Percentiles rank a stretch among this genome's conserved stretches.
Conservation (phyloP, 2,797 vertebrate species). For the Chiloscyllium punctatum region DNA sequence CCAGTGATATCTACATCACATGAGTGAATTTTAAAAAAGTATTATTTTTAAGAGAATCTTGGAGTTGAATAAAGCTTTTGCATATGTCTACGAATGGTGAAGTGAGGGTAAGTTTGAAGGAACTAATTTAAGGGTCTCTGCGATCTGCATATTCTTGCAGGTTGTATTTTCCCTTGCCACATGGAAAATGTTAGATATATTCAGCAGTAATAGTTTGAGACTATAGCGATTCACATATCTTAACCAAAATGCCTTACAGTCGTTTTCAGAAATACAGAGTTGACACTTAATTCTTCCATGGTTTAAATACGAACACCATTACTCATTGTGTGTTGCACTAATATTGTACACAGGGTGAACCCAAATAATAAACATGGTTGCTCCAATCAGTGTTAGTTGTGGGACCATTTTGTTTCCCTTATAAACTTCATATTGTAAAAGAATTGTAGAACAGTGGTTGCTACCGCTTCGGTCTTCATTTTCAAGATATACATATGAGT, state of each 20-base stretch:
- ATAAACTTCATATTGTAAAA: neutral
- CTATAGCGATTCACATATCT: neutral
- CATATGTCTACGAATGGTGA: neutral
- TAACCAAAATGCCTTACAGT: neutral
- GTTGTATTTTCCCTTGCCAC: neutral
- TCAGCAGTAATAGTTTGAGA: neutral
- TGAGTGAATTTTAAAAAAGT: neutral
- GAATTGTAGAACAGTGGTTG: neutral
- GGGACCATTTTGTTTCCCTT: neutral
- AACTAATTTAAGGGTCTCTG: neutral
- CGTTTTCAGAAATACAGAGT: neutral
- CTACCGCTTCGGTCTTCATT: neutral
- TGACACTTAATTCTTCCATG: neutral
- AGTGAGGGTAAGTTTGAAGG: neutral
- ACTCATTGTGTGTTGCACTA: neutral
- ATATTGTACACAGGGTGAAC: neutral
- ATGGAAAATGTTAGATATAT: neutral
- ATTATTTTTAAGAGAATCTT: neutral
- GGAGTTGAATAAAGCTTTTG: neutral
- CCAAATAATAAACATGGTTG: neutral
- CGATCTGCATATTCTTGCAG: neutral
- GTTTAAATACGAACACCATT: neutral
- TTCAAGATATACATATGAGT: neutral
- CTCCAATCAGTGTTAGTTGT: neutral
- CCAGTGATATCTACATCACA: too few species aligned